These are phyloP conservation scores for Alethe diademata DNA, from an alignment of 2,113 vertebrate genomes.

Conservation along the genomic window DNA sequence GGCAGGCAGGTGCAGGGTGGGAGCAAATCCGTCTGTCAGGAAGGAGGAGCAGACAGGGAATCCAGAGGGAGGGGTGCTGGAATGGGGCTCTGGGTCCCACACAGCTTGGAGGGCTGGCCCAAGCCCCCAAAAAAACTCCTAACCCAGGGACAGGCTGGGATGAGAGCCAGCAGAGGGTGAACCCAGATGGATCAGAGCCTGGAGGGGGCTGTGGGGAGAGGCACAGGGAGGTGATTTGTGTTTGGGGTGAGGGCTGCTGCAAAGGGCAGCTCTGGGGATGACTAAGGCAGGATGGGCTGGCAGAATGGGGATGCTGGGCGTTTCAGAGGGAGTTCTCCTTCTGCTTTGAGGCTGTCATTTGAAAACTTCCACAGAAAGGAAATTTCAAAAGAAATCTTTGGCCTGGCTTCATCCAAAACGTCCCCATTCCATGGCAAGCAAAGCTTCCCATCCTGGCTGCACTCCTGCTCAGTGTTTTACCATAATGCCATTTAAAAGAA, in stretches of 20 bases:
- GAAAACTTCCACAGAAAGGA: neutral
- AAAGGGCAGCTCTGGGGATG: neutral
- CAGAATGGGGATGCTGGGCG: neutral
- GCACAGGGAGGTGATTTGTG: neutral
- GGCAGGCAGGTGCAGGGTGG: slow-evolving; percentile 44
- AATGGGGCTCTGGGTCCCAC: neutral
- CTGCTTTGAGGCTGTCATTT: neutral
- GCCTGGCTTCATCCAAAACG: neutral
- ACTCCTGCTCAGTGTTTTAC: neutral
- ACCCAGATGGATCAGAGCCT: neutral
- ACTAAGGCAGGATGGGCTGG: neutral
- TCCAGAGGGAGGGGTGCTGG: neutral
- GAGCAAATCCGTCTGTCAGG: slow-evolving; percentile 31
- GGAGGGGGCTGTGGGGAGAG: neutral
- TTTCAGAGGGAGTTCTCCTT: neutral
- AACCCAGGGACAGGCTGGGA: neutral
- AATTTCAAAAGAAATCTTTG: neutral
- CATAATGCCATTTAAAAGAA: neutral
- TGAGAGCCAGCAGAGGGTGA: neutral
- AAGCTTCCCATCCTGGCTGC: neutral
- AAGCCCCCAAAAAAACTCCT: neutral
- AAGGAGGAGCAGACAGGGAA: neutral
- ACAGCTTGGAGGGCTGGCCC: neutral
- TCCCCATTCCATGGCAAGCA: neutral
- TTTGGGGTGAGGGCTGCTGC: neutral